These are phyloP conservation scores for Chironomus riparius DNA, from an alignment of 2,888 invertebrate species.

Conservation along the genomic window DNA sequence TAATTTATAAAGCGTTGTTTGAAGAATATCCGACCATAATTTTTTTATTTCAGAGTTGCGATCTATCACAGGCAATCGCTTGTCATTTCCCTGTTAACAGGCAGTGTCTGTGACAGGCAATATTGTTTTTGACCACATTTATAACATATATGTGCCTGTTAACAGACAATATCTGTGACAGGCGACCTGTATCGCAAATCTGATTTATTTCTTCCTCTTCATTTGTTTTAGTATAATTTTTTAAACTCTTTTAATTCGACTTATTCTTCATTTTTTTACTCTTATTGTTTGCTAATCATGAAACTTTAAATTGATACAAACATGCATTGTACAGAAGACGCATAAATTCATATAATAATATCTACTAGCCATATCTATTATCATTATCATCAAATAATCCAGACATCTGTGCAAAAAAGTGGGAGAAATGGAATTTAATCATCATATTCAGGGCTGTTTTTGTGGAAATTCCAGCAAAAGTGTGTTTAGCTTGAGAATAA, in stretches of 20 bases:
- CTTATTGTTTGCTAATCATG: neutral
- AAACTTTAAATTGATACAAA: neutral
- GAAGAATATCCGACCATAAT: neutral
- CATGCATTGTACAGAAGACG: conserved; percentile 4
- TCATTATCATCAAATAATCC: neutral
- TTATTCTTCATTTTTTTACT: neutral
- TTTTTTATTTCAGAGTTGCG: too few species aligned
- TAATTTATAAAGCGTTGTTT: neutral
- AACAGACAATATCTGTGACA: too few species aligned
- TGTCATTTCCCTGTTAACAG: too few species aligned
- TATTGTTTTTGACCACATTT: too few species aligned
- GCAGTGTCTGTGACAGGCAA: too few species aligned
- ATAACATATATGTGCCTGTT: too few species aligned
- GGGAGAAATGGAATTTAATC: too few species aligned
- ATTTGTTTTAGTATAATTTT: neutral
- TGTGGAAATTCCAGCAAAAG: too few species aligned
- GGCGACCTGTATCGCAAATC: neutral
- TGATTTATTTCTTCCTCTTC: too few species aligned
- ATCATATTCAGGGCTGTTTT: too few species aligned
- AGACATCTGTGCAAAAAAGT: neutral
- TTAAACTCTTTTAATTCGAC: neutral
- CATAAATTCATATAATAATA: neutral
- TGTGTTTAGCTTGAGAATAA: too few species aligned
- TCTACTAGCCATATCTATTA: neutral
- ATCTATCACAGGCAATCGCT: too few species aligned